Evolutionary conservation across 2,797 vertebrate genomes (phyloP), one percentile per base, ranked within the genome.

Genomic region (Xiphorhynchus erythropygius): DNA sequence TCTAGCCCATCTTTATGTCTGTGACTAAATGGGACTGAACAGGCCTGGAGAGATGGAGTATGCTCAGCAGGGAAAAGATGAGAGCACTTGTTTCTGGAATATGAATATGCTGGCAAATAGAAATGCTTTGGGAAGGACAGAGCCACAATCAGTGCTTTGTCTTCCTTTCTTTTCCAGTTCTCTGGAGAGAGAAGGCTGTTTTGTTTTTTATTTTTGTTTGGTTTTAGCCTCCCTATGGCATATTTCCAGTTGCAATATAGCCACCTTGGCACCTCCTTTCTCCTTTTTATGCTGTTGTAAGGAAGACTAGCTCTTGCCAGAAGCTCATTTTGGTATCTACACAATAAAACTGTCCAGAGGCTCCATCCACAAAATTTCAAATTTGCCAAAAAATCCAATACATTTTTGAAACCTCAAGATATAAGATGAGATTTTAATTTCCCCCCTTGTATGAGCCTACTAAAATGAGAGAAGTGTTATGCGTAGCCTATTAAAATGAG

Each of bases 11-110:
- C 81, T 84, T 83, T 75, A 62, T 7, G 2, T 84, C 59, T 94
- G 74, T 87, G 56, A 80, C 60, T 80, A 80, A 90, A 67, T 49
- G 27, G 67, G 60, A 94, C 23, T 5, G 8, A 90, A 60, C 28
- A 63, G 80, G 41, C 44, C 84, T 79, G 60, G 59, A 70, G 67
- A 89, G 55, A 74, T 27, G 41, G 60, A 95, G 55, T 89, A 87
- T 89, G 37, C 81, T 49, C 84, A 84, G 12, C 46, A 77, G 84
- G 75, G 94, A 93, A 92, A 92, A 85, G 32, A 87, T 68, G 49
- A 92, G 78, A 89, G 47, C 63, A 46, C 32, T 92, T 84, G 35
- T 24, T 90, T 89, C 75, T 95, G 44, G 76, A 87, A 70, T 89
- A 70, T 8, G 62, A 78, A 49, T 65, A n/a, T 73, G 50, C n/a